Evolutionary conservation across 2,113 vertebrate species (phyloP), one percentile per base, ranked within the genome.

Genomic region (Brachyhypopomus occidentalis): DNA sequence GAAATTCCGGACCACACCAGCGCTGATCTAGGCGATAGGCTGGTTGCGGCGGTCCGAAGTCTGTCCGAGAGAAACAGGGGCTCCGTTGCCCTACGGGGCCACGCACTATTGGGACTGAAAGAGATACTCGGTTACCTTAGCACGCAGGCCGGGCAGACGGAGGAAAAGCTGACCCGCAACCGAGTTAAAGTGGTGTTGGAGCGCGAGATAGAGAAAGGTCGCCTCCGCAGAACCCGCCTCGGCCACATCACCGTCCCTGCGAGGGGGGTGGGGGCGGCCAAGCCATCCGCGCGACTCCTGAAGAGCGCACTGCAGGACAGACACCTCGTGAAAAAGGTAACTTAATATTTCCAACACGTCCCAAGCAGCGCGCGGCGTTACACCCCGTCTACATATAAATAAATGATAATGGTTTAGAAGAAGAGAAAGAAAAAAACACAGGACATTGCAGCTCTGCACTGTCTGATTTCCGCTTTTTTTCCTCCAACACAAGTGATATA

Each of bases 131-230:
- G 87, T 25, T 90, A 85, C 84, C 87, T 93, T 80, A 88, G 91
- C 90, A 89, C 89, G 55, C 91, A 91, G 79, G 89, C 91, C 78
- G 89, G 84, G 22, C 85, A 92, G 75, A 89, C 89, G 17, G 90
- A 89, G 79, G 91, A 93, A 79, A 93, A 91, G 77, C 91, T 95
- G 79, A 95, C 94, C 81, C 92, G 94, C 72, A 92, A 93, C 90
- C 94, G 92, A 88, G 94, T 94, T 86, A 94, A 93, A 87, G 94
- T 92, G 86, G 92, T 94, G 45, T 89, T 94, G 87, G 94, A 95
- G 73, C 89, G 92, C 60, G 95, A 95, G 89, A 94, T 93, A 86
- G 92, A 87, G 63, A 88, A 89, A 63, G 94, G 93, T 86, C 87
- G 94, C 83, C 91, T 93, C 82, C 92, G 94, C 88, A 93, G 92